A percentile compares a stretch with the other conserved stretches of the same genome.
These are phyloP conservation scores for Anser cygnoides DNA, from an alignment of 2,113 vertebrate species.

Conservation along the genomic window DNA sequence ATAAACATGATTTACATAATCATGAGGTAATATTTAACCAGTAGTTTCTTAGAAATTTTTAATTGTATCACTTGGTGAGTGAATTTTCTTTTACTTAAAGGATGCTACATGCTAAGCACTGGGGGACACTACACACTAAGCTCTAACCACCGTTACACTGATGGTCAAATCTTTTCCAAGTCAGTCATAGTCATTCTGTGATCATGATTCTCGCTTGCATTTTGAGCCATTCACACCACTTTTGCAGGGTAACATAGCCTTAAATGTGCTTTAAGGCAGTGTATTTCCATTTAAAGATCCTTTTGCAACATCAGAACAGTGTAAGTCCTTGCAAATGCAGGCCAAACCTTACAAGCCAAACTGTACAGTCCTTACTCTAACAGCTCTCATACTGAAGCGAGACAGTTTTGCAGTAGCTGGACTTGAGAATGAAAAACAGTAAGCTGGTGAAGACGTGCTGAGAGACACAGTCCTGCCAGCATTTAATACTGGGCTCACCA, in stretches of 20 bases:
- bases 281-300: background rate
- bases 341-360: background rate
- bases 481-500: background rate
- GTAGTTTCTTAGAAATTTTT: constrained; percentile 69
- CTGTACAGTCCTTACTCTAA: background rate
- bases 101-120: constrained; percentile 27
- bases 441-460: background rate
- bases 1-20: constrained; percentile 64
- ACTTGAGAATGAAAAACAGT: background rate
- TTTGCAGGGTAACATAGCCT: background rate
- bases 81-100: constrained; percentile 61
- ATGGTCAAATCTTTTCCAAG: constrained; percentile 39
- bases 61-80: constrained; percentile 66
- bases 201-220: background rate
- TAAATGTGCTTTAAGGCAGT: background rate
- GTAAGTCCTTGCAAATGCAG: background rate
- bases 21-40: constrained; percentile 68
- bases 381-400: background rate
- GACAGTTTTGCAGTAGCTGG: background rate
- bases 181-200: background rate
- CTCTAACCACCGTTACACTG: background rate
- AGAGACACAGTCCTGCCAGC: background rate
- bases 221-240: background rate
- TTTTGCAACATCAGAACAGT: background rate
- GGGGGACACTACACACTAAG: background rate